Evolutionary conservation across 2,797 vertebrate species (phyloP).

Genomic region (Melopsittacus undulatus): DNA sequence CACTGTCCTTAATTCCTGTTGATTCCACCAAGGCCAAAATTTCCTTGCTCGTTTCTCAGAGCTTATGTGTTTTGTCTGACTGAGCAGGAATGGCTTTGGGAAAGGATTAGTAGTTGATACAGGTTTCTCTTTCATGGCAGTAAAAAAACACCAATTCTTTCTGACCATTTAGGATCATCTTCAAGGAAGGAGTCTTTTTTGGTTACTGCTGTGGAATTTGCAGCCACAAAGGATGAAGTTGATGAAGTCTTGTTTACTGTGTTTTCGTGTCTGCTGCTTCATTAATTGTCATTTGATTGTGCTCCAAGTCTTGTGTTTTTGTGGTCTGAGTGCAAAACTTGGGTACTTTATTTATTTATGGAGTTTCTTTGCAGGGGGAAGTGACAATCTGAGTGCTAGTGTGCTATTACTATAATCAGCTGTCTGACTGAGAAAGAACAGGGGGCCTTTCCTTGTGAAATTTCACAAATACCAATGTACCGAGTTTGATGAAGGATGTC

Average conservation of each 20-base stretch:
- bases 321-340: neutral
- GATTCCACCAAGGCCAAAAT: neutral
- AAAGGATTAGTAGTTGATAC: neutral
- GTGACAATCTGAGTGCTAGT: neutral
- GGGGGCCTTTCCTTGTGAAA: neutral
- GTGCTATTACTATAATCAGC: neutral
- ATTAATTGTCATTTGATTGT: slow-evolving; percentile 3
- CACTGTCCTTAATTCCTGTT: neutral
- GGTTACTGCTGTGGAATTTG: slow-evolving; percentile 5
- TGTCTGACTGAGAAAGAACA: neutral
- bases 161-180: neutral
- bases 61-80: neutral
- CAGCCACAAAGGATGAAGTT: neutral
- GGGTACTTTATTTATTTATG: neutral
- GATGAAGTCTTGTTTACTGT: slow-evolving; percentile 3
- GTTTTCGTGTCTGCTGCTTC: neutral
- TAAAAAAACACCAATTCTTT: neutral
- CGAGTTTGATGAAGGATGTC: neutral
- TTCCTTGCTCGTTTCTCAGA: neutral
- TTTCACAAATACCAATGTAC: neutral
- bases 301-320: slow-evolving; percentile 5
- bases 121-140: neutral
- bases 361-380: neutral
- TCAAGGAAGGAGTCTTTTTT: neutral
- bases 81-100: neutral